Evolutionary conservation across 2,797 vertebrate genomes (phyloP), one percentile per base, ranked within the genome.

Genomic region (Peromyscus nudipes): DNA sequence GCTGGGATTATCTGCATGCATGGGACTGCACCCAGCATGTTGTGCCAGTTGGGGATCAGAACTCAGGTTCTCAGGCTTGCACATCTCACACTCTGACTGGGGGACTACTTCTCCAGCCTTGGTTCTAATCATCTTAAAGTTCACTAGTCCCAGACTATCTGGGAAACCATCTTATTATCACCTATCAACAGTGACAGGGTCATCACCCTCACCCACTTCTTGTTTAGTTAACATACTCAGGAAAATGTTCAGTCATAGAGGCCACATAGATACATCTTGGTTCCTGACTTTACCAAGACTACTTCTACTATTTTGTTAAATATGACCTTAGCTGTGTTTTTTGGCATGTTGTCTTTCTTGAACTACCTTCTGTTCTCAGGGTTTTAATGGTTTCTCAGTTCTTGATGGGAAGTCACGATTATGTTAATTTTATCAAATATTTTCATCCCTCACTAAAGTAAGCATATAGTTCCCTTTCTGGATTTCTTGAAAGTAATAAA

Each of bases 381-480:
- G 9, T 80, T 60, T 80, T 93, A 62, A 79, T 4, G 1, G 13
- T 93, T 86, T 75, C 91, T 89, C 77, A 67, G 12, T 76, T 91
- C 34, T 88, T 87, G 62, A 34, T 87, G 69, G 77, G 46, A 83
- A 96, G 95, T 76, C 27, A n/a, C 67, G 21, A 89, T 46, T 57
- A 8, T 49, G 14, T 19, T 14, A n/a, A 88, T 84, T 83, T 90
- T 79, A 84, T 49, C 31, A 49, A 79, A 79, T 40, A 13, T 94
- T 93, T 95, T 81, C 4, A 65, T 34, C 16, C 49, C 49, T 89
- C 95, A 67, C 67, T 46, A 91, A 73, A 71, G 43, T 64, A 93
- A 92, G 40, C 12, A 67, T 43, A 10, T 46, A 65, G 67, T 25
- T 86, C 16, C 27, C 49, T 76, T 94, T 86, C 29, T 62, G 71